Evolutionary conservation across 2,113 vertebrate genomes (phyloP).

Genomic region (Tachuris rubrigastra): DNA sequence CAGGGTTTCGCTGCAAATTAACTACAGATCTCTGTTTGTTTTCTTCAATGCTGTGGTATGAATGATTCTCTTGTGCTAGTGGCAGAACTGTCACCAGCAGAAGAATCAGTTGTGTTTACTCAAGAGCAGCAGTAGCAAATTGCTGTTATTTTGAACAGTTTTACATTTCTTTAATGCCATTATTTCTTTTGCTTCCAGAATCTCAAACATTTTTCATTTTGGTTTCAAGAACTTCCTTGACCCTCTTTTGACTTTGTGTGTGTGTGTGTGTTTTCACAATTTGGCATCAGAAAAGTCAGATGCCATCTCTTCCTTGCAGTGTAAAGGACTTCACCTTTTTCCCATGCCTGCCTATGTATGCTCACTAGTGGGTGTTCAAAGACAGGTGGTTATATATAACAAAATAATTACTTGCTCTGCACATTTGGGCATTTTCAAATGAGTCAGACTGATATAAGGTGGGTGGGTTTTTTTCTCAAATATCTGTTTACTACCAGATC

Average conservation of each 20-base stretch:
- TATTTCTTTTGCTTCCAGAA: neutral
- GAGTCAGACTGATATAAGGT: neutral
- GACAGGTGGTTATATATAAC: neutral
- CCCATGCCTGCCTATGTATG: neutral
- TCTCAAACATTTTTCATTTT: neutral
- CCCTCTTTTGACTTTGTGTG: neutral
- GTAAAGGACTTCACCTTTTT: neutral
- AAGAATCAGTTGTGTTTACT: conserved; percentile 28
- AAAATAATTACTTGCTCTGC: neutral
- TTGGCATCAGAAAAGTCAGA: neutral
- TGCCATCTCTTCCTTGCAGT: neutral
- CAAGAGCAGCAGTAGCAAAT: neutral
- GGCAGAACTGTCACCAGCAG: neutral
- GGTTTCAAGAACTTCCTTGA: neutral
- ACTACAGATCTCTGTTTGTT: conserved; percentile 35
- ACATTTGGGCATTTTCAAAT: neutral
- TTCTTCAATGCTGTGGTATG: neutral
- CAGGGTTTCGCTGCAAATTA: conserved; percentile 6
- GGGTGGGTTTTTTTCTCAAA: neutral
- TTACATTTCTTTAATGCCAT: conserved; percentile 18
- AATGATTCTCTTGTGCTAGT: conserved; percentile 48
- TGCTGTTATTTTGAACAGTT: neutral
- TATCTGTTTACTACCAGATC: neutral
- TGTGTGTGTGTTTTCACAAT: neutral
- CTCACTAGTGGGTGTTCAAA: neutral